A percentile compares a stretch with the other conserved stretches of the same genome.
These are phyloP conservation scores for Gallirallus australis DNA, from an alignment of 2,797 vertebrate genomes.

Conservation along the genomic window DNA sequence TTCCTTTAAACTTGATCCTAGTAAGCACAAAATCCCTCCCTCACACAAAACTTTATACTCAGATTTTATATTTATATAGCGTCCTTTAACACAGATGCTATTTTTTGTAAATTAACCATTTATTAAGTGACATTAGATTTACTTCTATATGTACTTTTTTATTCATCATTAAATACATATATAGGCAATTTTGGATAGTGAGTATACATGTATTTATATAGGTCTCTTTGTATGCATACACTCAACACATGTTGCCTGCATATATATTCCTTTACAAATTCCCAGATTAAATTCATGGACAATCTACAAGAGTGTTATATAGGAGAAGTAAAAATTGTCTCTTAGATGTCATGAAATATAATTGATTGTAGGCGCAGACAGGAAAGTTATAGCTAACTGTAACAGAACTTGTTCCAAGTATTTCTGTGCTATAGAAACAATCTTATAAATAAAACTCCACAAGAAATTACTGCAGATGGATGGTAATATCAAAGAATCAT, in stretches of 20 bases:
- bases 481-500: neutral
- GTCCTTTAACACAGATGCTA: neutral
- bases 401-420: neutral
- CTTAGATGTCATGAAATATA: neutral
- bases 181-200: neutral
- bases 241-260: neutral
- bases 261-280: neutral
- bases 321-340: neutral
- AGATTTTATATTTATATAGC: neutral
- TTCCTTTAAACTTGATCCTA: neutral
- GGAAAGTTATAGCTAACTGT: neutral
- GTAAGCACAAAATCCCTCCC: neutral
- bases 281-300: neutral
- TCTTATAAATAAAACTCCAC: neutral
- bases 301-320: neutral
- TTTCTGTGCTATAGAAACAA: neutral
- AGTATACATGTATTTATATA: neutral
- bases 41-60: neutral
- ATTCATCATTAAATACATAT: neutral
- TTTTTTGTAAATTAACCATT: neutral
- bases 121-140: neutral
- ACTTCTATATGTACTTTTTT: neutral
- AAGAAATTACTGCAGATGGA: neutral
- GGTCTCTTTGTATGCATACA: neutral
- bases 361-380: neutral